A percentile compares a stretch with the other conserved stretches of the same genome.
phyloP scores from a whole-genome alignment of 2,888 invertebrate species.

The Eudemis profundana region DNA sequence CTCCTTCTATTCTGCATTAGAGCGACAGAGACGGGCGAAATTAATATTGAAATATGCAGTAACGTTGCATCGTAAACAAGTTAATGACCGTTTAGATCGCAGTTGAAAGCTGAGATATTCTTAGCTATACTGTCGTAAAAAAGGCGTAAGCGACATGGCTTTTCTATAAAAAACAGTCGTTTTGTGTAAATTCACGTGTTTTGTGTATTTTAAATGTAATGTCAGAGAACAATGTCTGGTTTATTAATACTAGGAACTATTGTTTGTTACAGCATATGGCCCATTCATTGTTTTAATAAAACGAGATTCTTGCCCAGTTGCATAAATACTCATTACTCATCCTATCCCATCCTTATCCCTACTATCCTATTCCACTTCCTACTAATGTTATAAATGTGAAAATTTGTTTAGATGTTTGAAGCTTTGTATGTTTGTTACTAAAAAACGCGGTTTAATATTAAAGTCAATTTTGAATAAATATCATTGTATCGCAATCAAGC shows the following conservation, averaged over 20 bases:
- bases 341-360: too few species aligned
- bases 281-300: neutral
- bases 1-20: neutral
- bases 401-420: too few species aligned
- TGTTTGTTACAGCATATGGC: neutral
- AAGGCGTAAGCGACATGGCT: neutral
- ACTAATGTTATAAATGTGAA: too few species aligned
- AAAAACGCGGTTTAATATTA: too few species aligned
- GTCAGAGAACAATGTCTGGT: slow-evolving; percentile 25
- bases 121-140: neutral
- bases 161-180: neutral
- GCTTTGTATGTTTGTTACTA: too few species aligned
- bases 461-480: too few species aligned
- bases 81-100: slow-evolving; percentile 37
- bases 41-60: slow-evolving; percentile 23
- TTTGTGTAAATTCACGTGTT: slow-evolving; percentile 17
- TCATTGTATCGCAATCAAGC: too few species aligned
- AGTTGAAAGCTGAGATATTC: slow-evolving; percentile 37
- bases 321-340: too few species aligned
- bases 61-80: slow-evolving; percentile 24
- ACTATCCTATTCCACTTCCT: too few species aligned
- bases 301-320: neutral
- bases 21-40: neutral
- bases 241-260: neutral
- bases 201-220: slow-evolving; percentile 28